Evolutionary conservation across 2,888 invertebrate genomes (phyloP).

Genomic region (Frankliniella fusca): DNA sequence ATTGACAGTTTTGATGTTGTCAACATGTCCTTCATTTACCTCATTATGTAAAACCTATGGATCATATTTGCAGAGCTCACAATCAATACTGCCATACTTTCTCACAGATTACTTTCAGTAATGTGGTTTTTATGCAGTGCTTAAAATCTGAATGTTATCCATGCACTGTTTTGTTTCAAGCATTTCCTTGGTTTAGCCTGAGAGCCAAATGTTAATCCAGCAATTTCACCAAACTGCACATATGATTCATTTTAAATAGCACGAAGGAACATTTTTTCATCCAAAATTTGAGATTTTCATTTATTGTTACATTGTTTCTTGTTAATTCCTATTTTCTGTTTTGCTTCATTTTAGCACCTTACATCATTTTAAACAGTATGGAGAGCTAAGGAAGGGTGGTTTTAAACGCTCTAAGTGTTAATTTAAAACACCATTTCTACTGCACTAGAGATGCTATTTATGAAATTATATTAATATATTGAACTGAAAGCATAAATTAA

Average conservation of each 20-base stretch:
- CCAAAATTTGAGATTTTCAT: background rate
- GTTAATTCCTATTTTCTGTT: background rate
- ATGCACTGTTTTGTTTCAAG: too few relatives aligned
- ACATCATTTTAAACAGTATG: background rate
- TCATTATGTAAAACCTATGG: background rate
- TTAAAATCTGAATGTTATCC: background rate
- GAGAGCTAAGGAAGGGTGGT: background rate
- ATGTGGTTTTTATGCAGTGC: background rate
- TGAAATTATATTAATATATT: constrained; percentile 1
- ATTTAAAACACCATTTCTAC: background rate
- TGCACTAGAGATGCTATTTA: constrained; percentile 10
- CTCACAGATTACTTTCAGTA: background rate
- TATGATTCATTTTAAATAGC: too few relatives aligned
- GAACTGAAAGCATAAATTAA: constrained; percentile 8
- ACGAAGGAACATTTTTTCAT: background rate
- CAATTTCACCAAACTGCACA: too few relatives aligned
- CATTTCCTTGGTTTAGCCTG: too few relatives aligned
- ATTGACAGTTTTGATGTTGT: constrained; percentile 1
- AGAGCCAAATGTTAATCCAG: too few relatives aligned
- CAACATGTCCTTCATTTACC: background rate
- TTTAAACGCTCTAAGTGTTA: background rate
- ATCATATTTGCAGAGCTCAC: background rate
- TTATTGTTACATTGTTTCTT: background rate
- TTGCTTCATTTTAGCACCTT: background rate
- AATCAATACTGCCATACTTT: background rate